Evolutionary conservation across 2,797 vertebrate species (phyloP).

Genomic region (Peromyscus nudipes): DNA sequence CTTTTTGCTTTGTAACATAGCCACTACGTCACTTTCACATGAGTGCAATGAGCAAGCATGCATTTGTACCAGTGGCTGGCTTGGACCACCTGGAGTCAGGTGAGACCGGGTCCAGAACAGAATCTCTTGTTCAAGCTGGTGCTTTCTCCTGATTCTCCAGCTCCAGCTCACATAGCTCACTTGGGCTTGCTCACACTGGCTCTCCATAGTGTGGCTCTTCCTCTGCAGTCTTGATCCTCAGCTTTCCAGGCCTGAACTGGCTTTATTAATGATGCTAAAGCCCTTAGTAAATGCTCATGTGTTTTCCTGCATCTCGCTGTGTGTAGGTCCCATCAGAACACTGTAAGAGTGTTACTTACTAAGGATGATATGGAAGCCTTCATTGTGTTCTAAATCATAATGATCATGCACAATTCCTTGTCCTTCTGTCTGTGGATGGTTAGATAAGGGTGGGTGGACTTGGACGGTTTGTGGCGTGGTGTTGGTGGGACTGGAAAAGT

Average conservation of each 20-base stretch:
- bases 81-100: not conserved
- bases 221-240: not conserved
- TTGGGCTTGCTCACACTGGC: accelerated
- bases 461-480: not conserved
- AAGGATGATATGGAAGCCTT: not conserved
- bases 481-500: not conserved
- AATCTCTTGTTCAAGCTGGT: not conserved
- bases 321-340: not conserved
- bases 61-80: not conserved
- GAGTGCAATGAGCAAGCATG: accelerated
- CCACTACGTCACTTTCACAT: accelerated
- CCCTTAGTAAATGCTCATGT: not conserved
- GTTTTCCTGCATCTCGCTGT: not conserved
- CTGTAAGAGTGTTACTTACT: not conserved
- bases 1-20: not conserved
- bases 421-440: accelerated
- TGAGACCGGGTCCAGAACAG: not conserved
- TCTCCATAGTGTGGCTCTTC: accelerated
- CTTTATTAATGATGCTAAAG: not conserved
- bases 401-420: accelerated
- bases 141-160: not conserved
- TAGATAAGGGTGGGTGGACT: not conserved
- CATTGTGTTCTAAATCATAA: not conserved
- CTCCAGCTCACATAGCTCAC: too few relatives aligned
- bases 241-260: not conserved